Base-by-base conservation (phyloP, 2,888 invertebrate genomes). In the Callosobruchus maculatus region DNA sequence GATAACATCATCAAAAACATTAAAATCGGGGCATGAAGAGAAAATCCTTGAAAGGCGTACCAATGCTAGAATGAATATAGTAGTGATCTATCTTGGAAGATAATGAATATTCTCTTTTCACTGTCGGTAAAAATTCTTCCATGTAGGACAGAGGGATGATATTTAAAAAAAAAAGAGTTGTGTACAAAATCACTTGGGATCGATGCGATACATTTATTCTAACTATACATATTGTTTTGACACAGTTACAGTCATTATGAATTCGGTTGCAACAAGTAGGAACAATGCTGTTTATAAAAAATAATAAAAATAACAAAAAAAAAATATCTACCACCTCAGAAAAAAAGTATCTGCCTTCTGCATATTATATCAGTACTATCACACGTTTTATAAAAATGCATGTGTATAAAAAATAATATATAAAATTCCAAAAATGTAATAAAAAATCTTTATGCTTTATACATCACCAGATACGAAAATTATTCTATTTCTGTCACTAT, bases 311-410 rank as follows among this genome's bases (percentile, higher is more conserved):
- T 77, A 75, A 74, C 71, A 74, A 75, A 75, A 49, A 78, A 78
- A 77, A 49, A 78, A 78, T 77, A 74, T 71, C 74, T 79, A 77
- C 76, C 76, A 76, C 75, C 74, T 76, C 76, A 75, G 74, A 18
- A 49, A 49, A n/a, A 49, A 49, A 77, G 76, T 77, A 76, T 77
- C 77, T 80, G 76, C 78, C 78, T 76, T 77, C 77, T 80, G 76
- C 78, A 79, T 76, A 83, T 82, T 84, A 82, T 85, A 85, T 85
- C 81, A 84, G 82, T 85, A 85, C 84, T 85, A 85, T 85, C 85
- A 85, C 85, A 85, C 85, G 82, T 85, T 85, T 84, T 83, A 84
- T 79, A 82, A 82, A 84, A 85, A 85, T 85, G 84, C 84, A 84
- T 82, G 84, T 84, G 85, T 85, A 49, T 49, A 49, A 49, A 49